Base-by-base conservation (phyloP, 2,888 invertebrate species). In the Tromatobia lineatoria region DNA sequence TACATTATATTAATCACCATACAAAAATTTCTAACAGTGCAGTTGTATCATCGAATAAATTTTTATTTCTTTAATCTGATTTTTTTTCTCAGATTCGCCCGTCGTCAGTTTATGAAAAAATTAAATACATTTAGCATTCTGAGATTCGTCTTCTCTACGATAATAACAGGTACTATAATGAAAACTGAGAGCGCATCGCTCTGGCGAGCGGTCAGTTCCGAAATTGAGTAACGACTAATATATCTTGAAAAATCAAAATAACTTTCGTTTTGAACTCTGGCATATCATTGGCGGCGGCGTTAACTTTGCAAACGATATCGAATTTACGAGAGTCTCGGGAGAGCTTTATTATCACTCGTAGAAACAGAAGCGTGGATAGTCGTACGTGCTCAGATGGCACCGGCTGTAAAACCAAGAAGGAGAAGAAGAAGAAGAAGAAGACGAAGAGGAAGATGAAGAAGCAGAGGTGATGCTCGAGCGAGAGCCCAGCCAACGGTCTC, bases 401-500 rank as follows among this genome's bases (percentile, higher is more conserved):
- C 38, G 13, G n/a, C 66, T 11, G 23, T 8, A 3, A n/a, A 45
- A 42, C 6, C 47, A 50, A 23, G 54, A 50, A 57, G 75, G 54
- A 42, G 54, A 57, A 34, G 38, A 45, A 13, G 18, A 42, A 42
- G 34, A 69, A 20, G 25, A 50, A 2, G 13, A 57, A 54, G 34
- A 50, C 29, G 45, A 45, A 11, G 45, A 75, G 25, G 80, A 57
- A 38, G 45, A 73, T 29, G 45, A 52, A 69, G 18, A 18, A 11
- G 45, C 25, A 42, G 47, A 73, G 80, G 61, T 42, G 38, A 64
- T 45, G 73, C 57, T 45, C 18, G 45, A 52, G 64, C 64, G 80
- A 73, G 89, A 91, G 88, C 92, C 88, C 90, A 90, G 91, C 91
- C 92, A 91, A 91, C 88, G 82, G 80, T 82, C 86, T 87, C 57